Base-by-base conservation (phyloP, 2,113 vertebrate genomes). In the Noturus placidus region DNA sequence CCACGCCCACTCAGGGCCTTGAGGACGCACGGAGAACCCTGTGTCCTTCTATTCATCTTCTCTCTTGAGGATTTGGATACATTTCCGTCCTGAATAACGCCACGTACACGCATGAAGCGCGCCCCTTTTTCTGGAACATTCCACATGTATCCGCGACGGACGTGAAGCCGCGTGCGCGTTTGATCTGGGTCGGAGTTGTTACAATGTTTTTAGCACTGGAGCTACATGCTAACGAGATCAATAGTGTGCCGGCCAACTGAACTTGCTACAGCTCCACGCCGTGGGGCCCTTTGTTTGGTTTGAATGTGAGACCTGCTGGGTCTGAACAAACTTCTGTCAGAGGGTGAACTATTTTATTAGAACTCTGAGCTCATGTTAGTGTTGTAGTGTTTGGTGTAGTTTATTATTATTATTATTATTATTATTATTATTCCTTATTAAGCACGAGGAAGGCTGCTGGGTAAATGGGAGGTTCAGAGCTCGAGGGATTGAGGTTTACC, bases 1-100 rank as follows among this genome's bases (percentile, higher is more conserved):
- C 94, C 94, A 96, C 95, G 94, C 95, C 94, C 94, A 95, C 91
- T 93, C 89, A 91, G 92, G 78, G 80, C 78, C 61, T 86, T 52
- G 61, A n/a, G 63, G 84, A 80, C 35, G 67, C 56, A 59, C 72
- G 87, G 72, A 84, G 25, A n/a, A 83, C 81, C 89, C 88, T 65
- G 30, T 46, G 67, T 87, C 72, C 83, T 82, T 7, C 7, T 61
- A 50, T 79, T 86, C 61, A 61, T 61, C 59, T 74, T 67, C 56
- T 69, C 27, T 83, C 33, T 63, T 38, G 54, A 84, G 30, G 59
- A 13, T 74, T 14, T 1, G 6, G 6, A 65, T 46, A 25, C 30
- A 52, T 84, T 84, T 59, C n/a, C n/a, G n/a, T n/a, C n/a, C n/a
- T n/a, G n/a, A 42, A 5, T 38, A 54, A 25, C 33, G 52, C 15